Evolutionary conservation across 2,888 invertebrate genomes (phyloP), one percentile per base, ranked within the genome.

Genomic region (Buathra laborator): DNA sequence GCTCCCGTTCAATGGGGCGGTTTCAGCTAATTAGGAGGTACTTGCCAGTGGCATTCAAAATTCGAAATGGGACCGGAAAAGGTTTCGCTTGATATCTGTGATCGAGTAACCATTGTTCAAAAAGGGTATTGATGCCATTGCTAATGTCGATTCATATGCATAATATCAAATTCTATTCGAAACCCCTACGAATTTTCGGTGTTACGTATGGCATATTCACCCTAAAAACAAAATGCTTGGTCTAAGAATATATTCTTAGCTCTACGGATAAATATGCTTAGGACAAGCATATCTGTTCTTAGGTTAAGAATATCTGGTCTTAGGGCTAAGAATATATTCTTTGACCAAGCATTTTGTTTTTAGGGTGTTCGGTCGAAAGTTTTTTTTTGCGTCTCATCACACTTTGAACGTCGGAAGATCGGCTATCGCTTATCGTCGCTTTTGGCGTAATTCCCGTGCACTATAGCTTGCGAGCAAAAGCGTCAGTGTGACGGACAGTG

Each of bases 361-460:
- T n/a, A n/a, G n/a, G n/a, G n/a, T n/a, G n/a, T n/a, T n/a, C n/a
- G n/a, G 79, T 32, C 74, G 72, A 72, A 83, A 82, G 66, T 64
- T 46, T 71, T 68, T 46, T 37, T 68, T 29, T 10, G 2, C 24
- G 67, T 72, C 80, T 83, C 83, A 83, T 83, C 83, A 59, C 62
- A 46, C 67, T 67, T 68, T 72, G 62, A 77, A 72, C 43, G 62
- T 6, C 64, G 76, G 53, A 43, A 76, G 83, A 83, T 85, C 72
- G 62, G 37, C 19, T 83, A 80, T 83, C 80, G 80, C 56, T 72
- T 76, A 85, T 83, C 83, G 76, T 64, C 46, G 80, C 67, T 67
- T 71, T 80, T 71, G 62, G 68, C 37, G 48, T 4, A 72, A 83
- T 76, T 83, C 83, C 76, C 80, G 46, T 51, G 71, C 9, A 48